These are phyloP conservation scores for Cephalophus harveyi DNA, from an alignment of 2,113 vertebrate genomes.

Conservation along the genomic window DNA sequence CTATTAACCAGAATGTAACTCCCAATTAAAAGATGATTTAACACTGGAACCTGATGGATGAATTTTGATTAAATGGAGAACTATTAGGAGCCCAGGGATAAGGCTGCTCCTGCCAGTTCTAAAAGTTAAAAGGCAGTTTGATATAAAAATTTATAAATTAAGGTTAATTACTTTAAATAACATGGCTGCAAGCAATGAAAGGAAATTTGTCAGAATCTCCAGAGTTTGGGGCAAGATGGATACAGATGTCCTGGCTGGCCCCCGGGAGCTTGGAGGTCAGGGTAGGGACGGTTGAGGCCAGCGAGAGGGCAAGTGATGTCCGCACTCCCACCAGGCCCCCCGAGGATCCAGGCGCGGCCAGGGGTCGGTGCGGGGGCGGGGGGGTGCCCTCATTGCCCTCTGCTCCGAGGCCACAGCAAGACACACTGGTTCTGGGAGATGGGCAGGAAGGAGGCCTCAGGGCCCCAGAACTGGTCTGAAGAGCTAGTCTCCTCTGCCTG, in stretches of 20 bases:
- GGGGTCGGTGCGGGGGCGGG: no score
- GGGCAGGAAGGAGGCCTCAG: not conserved
- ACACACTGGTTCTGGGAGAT: not conserved
- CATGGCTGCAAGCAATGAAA: constrained; percentile 91
- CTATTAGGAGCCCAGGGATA: constrained; percentile 97
- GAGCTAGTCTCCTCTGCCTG: not conserved
- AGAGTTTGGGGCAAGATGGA: constrained; percentile 86
- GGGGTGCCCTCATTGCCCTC: not conserved
- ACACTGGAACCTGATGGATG: constrained; percentile 99
- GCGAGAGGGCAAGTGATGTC: not conserved
- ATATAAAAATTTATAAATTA: constrained; percentile 99
- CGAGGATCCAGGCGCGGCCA: not conserved
- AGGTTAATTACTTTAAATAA: constrained; percentile 99
- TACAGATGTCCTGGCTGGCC: constrained; percentile 80
- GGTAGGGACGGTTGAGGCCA: constrained; percentile 67
- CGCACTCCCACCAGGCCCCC: fast-evolving
- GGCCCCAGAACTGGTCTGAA: not conserved
- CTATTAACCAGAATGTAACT: constrained; percentile 99
- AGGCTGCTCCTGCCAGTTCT: constrained; percentile 88
- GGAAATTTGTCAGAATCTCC: constrained; percentile 89
- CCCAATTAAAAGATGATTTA: constrained; percentile 99
- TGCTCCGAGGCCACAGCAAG: not conserved
- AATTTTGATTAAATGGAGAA: constrained; percentile 99
- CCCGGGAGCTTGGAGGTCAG: constrained; percentile 77
- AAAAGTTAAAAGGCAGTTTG: constrained; percentile 95